A percentile compares a stretch with the other conserved stretches of the same genome.
phyloP scores from a whole-genome alignment of 1,140 invertebrate species.

The Dendroctonus valens region DNA sequence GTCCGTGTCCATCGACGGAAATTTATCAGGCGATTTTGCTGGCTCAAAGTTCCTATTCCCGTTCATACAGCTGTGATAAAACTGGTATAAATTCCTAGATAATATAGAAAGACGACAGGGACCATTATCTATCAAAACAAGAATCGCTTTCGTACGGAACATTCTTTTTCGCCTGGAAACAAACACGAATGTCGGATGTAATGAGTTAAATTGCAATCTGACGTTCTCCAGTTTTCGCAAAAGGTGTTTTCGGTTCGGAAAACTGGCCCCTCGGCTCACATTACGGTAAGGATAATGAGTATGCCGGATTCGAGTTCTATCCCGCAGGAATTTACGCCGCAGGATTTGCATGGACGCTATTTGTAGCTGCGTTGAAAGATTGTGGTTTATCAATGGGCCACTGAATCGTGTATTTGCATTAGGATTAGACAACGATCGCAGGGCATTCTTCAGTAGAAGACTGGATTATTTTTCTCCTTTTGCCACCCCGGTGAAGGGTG shows the following conservation, averaged over 20 bases:
- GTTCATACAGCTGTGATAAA: slow-evolving; percentile 17
- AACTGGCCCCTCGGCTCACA: slow-evolving; percentile 1
- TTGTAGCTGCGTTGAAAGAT: slow-evolving; percentile 7
- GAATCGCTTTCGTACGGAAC: slow-evolving; percentile 4
- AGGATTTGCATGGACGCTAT: slow-evolving; percentile 7
- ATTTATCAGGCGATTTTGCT: slow-evolving; percentile 6
- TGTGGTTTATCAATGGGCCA: slow-evolving; percentile 1
- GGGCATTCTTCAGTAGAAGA: too few relatives aligned
- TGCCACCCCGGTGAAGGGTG: too few relatives aligned
- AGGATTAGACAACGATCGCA: not conserved
- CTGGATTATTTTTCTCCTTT: too few relatives aligned
- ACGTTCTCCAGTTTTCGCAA: slow-evolving; percentile 4
- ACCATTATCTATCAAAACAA: slow-evolving; percentile 22
- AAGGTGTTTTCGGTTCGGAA: slow-evolving; percentile 1
- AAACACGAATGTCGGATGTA: not conserved
- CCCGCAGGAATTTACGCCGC: slow-evolving; percentile 12
- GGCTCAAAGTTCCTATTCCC: slow-evolving; percentile 9
- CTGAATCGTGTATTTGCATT: not conserved
- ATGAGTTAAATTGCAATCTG: not conserved
- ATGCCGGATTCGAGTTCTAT: slow-evolving; percentile 8
- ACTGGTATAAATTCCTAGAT: slow-evolving; percentile 18
- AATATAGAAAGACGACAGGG: slow-evolving; percentile 15
- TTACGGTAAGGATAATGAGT: slow-evolving; percentile 7
- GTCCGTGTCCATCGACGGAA: not conserved
- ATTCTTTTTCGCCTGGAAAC: not conserved